Conservation (phyloP, 2,888 invertebrate species). For the Mechanitis messenoides region DNA sequence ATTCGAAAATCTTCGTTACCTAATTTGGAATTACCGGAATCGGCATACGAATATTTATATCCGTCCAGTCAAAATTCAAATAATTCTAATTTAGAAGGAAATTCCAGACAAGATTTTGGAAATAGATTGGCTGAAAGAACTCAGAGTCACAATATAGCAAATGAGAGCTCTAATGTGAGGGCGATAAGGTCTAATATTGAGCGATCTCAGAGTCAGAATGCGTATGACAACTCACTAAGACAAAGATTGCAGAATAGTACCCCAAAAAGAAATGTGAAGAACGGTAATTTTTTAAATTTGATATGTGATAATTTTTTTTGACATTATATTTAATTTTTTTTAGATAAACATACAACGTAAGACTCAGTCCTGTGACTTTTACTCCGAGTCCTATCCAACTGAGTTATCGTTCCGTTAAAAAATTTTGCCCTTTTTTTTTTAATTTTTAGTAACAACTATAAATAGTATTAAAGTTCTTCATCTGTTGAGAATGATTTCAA, state of each 20-base stretch:
- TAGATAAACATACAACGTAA: background rate
- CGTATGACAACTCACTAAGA: slow-evolving; percentile 47
- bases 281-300: slow-evolving; percentile 39
- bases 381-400: too few species aligned
- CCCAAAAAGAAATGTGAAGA: slow-evolving; percentile 50
- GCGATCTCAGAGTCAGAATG: slow-evolving; percentile 60
- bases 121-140: slow-evolving; percentile 17
- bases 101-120: slow-evolving; percentile 2
- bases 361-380: too few species aligned
- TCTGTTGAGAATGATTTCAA: too few species aligned
- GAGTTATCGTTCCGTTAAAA: too few species aligned
- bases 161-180: slow-evolving; percentile 36
- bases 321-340: background rate
- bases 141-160: slow-evolving; percentile 15
- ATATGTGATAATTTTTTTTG: background rate
- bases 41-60: slow-evolving; percentile 61
- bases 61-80: slow-evolving; percentile 42
- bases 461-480: too few species aligned
- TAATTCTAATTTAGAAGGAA: slow-evolving; percentile 16
- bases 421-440: too few species aligned
- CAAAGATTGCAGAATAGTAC: slow-evolving; percentile 45
- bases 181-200: slow-evolving; percentile 47
- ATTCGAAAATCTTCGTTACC: slow-evolving; percentile 59
- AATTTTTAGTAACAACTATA: too few species aligned
- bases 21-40: slow-evolving; percentile 53